Conservation (phyloP, 2,113 vertebrate species). For the Poeciliopsis turrubarensis region DNA sequence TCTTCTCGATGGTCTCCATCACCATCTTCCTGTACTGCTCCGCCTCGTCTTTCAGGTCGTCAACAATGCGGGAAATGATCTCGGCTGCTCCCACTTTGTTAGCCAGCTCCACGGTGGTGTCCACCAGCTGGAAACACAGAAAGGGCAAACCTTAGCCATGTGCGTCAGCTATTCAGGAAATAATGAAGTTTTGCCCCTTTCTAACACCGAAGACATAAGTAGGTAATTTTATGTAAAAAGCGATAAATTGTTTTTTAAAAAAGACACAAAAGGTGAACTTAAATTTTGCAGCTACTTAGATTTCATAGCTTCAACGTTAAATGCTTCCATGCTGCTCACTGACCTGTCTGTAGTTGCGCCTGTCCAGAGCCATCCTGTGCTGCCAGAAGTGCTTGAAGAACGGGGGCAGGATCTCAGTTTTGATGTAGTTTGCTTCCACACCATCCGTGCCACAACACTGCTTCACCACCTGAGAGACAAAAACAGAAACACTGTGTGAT, state of each 20-base stretch:
- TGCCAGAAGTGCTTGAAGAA: slow-evolving; percentile 99
- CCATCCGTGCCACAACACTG: slow-evolving; percentile 98
- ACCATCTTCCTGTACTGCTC: slow-evolving; percentile 99
- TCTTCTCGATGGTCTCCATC: slow-evolving; percentile 99
- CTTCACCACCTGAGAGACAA: slow-evolving; percentile 89
- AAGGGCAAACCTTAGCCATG: background rate
- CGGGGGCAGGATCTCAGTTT: slow-evolving; percentile 97
- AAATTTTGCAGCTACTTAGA: no score
- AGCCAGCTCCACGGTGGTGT: slow-evolving; percentile 97
- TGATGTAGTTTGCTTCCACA: slow-evolving; percentile 99
- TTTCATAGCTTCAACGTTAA: no score
- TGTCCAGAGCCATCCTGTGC: slow-evolving; percentile 97
- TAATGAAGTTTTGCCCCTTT: background rate
- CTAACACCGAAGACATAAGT: no score
- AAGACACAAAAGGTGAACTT: no score
- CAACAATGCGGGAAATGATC: slow-evolving; percentile 98
- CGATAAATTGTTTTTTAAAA: no score
- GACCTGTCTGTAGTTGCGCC: slow-evolving; percentile 99
- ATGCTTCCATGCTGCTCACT: background rate
- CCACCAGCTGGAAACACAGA: slow-evolving; percentile 86
- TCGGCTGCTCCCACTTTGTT: slow-evolving; percentile 99
- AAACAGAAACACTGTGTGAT: background rate
- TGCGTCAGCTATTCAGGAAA: background rate
- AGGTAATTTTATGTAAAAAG: no score
- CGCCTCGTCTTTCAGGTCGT: slow-evolving; percentile 97